Percentiles rank a stretch among this genome's conserved stretches.
These are phyloP conservation scores for Sebastiscus albofasciatus DNA, from an alignment of 2,797 vertebrate genomes.

Conservation along the genomic window DNA sequence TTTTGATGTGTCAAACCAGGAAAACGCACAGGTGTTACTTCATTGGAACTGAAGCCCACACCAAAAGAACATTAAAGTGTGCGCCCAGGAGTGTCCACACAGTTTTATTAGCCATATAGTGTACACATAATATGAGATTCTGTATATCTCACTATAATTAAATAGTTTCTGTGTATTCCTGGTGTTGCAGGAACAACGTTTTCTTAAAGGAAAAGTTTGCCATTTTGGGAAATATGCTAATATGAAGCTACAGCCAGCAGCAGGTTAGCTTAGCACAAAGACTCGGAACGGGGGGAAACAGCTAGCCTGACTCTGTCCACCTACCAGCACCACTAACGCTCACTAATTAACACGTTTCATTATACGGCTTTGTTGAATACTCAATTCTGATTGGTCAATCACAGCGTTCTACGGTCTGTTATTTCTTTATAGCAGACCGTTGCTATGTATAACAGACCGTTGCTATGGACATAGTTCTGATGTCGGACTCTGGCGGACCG, in stretches of 20 bases:
- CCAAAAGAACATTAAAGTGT: not conserved
- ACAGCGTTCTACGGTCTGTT: not conserved
- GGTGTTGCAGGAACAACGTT: not conserved
- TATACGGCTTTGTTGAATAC: not conserved
- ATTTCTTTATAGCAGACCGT: not conserved
- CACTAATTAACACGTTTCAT: not conserved
- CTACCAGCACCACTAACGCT: not conserved
- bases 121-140: not conserved
- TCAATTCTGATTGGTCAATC: not conserved
- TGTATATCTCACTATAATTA: not conserved
- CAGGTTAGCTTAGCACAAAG: conserved; percentile 2
- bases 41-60: not conserved
- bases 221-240: not conserved
- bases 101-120: not conserved
- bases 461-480: too few species aligned
- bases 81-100: not conserved
- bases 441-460: not conserved
- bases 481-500: not conserved
- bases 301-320: not conserved
- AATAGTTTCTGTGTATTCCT: not conserved
- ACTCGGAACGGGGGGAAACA: not conserved
- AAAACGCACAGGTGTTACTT: not conserved
- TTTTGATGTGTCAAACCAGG: not conserved
- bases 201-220: not conserved
- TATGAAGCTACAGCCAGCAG: not conserved